A percentile compares a stretch with the other conserved stretches of the same genome.
Evolutionary conservation across 1,140 invertebrate genomes (phyloP).

Genomic region (Patella vulgata): DNA sequence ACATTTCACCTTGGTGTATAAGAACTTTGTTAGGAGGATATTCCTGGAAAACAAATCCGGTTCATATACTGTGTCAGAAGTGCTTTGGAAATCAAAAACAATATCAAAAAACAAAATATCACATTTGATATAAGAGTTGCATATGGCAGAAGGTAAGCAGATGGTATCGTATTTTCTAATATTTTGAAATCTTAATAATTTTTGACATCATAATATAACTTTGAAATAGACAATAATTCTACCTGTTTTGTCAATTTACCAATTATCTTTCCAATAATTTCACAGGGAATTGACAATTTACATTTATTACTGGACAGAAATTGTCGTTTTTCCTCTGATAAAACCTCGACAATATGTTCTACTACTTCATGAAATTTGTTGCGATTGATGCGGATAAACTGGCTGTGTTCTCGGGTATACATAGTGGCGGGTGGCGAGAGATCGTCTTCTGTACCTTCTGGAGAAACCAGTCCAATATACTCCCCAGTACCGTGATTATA

Average conservation of each 20-base stretch:
- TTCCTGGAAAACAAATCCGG: slow-evolving; percentile 39
- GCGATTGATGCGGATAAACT: slow-evolving; percentile 52
- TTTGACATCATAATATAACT: too few relatives aligned
- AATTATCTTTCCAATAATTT: slow-evolving; percentile 23
- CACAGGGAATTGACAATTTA: slow-evolving; percentile 18
- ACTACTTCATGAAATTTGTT: slow-evolving; percentile 45
- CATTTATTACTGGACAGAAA: slow-evolving; percentile 14
- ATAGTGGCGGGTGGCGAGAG: slow-evolving; percentile 53
- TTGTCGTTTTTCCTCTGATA: slow-evolving; percentile 32
- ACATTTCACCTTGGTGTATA: slow-evolving; percentile 37
- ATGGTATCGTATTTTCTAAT: too few relatives aligned
- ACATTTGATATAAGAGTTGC: too few relatives aligned
- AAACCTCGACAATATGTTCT: slow-evolving; percentile 12
- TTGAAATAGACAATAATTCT: too few relatives aligned
- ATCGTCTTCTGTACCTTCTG: slow-evolving; percentile 50
- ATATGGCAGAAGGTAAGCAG: too few relatives aligned
- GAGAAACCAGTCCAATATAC: slow-evolving; percentile 51
- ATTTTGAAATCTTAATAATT: too few relatives aligned
- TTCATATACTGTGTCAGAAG: too few relatives aligned
- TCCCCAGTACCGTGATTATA: slow-evolving; percentile 58
- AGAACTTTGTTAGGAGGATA: slow-evolving; percentile 48
- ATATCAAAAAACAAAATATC: too few relatives aligned
- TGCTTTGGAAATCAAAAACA: too few relatives aligned
- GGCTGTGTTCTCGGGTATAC: slow-evolving; percentile 43
- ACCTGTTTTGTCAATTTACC: slow-evolving; percentile 13